Conservation (phyloP, 2,113 vertebrate genomes). For the Lepus americanus region DNA sequence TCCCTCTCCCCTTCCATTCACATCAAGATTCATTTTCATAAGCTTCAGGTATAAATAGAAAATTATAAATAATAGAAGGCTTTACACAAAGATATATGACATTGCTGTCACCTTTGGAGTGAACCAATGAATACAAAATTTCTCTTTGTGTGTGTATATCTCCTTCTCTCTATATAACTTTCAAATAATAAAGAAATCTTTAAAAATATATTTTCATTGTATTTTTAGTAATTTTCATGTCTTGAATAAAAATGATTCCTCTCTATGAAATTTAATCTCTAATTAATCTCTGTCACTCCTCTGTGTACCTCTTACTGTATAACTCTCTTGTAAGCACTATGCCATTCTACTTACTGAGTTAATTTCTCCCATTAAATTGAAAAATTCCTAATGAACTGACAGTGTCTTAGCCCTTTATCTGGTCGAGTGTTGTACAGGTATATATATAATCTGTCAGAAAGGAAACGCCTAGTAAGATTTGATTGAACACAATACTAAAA, state of each 20-base stretch:
- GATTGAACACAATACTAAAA: neutral
- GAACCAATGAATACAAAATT: no score
- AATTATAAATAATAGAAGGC: neutral
- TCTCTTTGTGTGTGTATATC: no score
- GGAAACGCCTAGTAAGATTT: neutral
- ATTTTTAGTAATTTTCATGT: conserved; percentile 18
- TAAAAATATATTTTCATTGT: neutral
- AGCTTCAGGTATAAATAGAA: neutral
- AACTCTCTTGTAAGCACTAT: neutral
- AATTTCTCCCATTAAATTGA: neutral
- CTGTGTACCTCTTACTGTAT: neutral
- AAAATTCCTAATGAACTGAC: neutral
- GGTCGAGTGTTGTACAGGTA: no score
- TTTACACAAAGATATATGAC: neutral
- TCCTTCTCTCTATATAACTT: no score
- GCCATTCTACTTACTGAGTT: neutral
- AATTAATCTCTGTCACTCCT: neutral
- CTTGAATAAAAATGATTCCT: neutral
- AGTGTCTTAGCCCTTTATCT: neutral
- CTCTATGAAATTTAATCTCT: neutral
- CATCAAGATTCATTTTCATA: neutral
- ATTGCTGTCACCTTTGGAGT: no score
- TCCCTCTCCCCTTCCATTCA: no score
- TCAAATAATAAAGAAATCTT: no score
- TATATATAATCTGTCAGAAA: neutral